Percentiles rank a stretch among this genome's conserved stretches.
Conservation (phyloP, 37 sponge, comb jelly and placozoan genomes). For the Agelas oroides region DNA sequence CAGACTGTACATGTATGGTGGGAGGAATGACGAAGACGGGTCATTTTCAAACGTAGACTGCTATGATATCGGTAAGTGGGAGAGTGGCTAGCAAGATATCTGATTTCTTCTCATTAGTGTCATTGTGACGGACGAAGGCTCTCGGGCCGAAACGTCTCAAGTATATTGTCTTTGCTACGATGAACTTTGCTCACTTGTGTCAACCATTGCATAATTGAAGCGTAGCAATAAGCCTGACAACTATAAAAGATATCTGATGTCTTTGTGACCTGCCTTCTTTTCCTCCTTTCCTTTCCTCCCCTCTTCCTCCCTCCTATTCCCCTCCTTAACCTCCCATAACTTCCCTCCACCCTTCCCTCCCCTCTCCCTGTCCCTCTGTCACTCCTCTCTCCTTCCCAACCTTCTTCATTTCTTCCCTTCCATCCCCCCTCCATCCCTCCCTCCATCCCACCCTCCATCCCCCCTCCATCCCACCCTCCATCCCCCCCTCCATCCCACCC, state of each 20-base stretch:
- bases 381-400: not conserved
- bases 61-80: constrained; percentile 65
- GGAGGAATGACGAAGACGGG: constrained; percentile 83
- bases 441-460: no score
- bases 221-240: not conserved
- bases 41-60: constrained; percentile 65
- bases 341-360: not conserved
- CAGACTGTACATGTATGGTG: constrained; percentile 84
- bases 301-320: not conserved
- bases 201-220: not conserved
- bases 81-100: not conserved
- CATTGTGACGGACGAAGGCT: no score
- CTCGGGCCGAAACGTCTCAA: no score
- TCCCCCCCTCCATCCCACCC: no score
- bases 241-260: not conserved
- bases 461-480: no score
- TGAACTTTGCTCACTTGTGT: no score
- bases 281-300: not conserved
- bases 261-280: not conserved
- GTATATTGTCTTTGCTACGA: no score
- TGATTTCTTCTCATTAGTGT: no score
- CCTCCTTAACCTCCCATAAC: not conserved
- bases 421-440: no score
- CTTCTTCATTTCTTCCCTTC: not conserved
- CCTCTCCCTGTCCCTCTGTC: not conserved